Evolutionary conservation across 1,140 invertebrate species (phyloP).

Genomic region (Halyomorpha halys): DNA sequence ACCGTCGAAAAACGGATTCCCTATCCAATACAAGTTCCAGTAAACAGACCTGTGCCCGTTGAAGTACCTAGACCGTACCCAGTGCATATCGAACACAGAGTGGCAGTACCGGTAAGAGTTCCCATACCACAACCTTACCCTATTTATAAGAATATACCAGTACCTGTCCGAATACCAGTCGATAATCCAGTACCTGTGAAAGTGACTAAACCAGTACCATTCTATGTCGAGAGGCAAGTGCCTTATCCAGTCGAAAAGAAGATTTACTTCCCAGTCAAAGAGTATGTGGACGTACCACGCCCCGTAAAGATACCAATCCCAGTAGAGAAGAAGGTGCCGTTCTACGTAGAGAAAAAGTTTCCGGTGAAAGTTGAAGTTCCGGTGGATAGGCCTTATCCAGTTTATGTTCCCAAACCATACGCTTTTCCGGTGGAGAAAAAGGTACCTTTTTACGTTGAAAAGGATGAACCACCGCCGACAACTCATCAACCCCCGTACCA

Average conservation of each 20-base stretch:
- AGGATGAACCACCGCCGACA: conserved; percentile 3
- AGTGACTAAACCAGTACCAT: conserved; percentile 13
- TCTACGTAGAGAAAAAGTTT: conserved; percentile 17
- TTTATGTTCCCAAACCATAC: conserved; percentile 22
- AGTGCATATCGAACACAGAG: conserved; percentile 29
- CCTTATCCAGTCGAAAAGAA: conserved; percentile 17
- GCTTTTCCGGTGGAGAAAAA: conserved; percentile 21
- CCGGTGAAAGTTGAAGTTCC: conserved; percentile 20
- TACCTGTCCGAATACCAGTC: conserved; percentile 19
- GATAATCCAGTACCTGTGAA: conserved; percentile 17
- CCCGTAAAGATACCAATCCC: background rate
- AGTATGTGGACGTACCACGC: conserved; percentile 16
- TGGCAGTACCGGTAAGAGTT: conserved; percentile 42
- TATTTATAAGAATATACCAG: conserved; percentile 42
- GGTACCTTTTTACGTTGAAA: conserved; percentile 15
- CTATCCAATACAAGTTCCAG: conserved; percentile 29
- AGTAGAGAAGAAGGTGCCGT: conserved; percentile 21
- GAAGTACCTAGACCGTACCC: conserved; percentile 31
- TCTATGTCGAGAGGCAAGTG: conserved; percentile 13
- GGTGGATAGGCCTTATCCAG: conserved; percentile 21
- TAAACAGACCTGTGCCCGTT: conserved; percentile 30
- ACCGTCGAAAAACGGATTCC: conserved; percentile 31
- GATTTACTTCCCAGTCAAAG: conserved; percentile 15
- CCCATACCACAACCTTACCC: conserved; percentile 53
- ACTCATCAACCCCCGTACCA: background rate